phyloP scores from a whole-genome alignment of 2,113 vertebrate genomes.

The Pterocles burchelli region DNA sequence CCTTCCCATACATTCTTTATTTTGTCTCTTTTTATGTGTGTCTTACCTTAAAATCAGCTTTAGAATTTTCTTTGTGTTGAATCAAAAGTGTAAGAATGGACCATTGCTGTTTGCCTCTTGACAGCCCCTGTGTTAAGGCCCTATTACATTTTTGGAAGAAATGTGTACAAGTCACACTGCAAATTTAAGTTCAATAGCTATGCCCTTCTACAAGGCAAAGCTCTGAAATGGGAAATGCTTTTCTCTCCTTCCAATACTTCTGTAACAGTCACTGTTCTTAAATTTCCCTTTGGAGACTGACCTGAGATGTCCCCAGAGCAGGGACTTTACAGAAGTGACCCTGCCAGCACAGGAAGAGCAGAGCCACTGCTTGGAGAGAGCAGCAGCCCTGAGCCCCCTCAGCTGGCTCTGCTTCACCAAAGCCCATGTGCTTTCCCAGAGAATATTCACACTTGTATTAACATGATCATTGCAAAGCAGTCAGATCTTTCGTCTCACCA shows the following conservation, averaged over 20 bases:
- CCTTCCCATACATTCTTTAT: background rate
- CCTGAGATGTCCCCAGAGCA: background rate
- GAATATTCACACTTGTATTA: background rate
- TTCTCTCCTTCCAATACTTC: background rate
- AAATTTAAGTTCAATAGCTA: background rate
- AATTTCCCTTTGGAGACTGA: background rate
- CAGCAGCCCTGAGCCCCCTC: background rate
- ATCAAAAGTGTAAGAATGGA: background rate
- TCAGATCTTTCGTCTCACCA: slow-evolving; percentile 77
- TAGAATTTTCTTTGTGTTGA: background rate
- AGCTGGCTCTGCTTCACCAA: background rate
- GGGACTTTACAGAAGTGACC: background rate
- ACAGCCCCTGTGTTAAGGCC: background rate
- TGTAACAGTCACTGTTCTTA: background rate
- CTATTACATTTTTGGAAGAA: background rate
- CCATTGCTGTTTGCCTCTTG: background rate
- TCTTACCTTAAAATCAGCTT: slow-evolving; percentile 23
- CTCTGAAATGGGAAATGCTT: background rate
- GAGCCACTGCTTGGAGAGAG: background rate
- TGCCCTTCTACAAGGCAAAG: background rate
- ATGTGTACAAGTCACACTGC: fast-evolving
- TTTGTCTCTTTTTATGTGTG: background rate
- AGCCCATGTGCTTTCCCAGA: background rate
- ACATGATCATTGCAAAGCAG: background rate
- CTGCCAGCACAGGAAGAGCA: background rate